Evolutionary conservation across 2,797 vertebrate genomes (phyloP).

Genomic region (Petrocephalus sullivani): DNA sequence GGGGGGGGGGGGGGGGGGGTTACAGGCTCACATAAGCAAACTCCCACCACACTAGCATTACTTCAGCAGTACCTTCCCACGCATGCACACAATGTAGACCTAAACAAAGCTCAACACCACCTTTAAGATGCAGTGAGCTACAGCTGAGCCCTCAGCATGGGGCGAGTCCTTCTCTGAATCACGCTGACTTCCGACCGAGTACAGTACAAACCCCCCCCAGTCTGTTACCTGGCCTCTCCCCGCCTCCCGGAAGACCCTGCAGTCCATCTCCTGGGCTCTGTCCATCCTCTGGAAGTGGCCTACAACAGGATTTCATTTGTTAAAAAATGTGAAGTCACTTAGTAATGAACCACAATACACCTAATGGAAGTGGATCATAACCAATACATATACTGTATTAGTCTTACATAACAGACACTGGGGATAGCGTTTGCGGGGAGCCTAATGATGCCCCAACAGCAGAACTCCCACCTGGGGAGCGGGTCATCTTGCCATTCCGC

Average conservation of each 20-base stretch:
- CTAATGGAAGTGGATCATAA: neutral
- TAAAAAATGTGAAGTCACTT: neutral
- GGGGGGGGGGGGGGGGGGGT: neutral
- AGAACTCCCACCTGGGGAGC: slow-evolving; percentile 37
- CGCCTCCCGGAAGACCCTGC: neutral
- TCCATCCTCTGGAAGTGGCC: slow-evolving; percentile 26
- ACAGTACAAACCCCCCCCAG: neutral
- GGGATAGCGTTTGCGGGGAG: neutral
- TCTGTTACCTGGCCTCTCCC: slow-evolving; percentile 27
- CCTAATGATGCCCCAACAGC: neutral
- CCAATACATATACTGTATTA: neutral
- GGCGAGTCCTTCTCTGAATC: neutral
- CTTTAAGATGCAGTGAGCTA: no score
- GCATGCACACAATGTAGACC: neutral
- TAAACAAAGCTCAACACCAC: neutral
- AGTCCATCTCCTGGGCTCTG: slow-evolving; percentile 16
- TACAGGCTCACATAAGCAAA: neutral
- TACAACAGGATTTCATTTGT: neutral
- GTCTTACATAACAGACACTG: neutral
- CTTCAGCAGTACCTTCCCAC: neutral
- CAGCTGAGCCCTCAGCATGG: neutral
- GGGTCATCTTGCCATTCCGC: slow-evolving; percentile 38
- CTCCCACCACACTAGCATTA: neutral
- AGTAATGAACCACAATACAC: neutral
- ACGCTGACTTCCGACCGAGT: neutral